Base-by-base conservation (phyloP, 1,140 invertebrate genomes). In the Drosophila leontia region DNA sequence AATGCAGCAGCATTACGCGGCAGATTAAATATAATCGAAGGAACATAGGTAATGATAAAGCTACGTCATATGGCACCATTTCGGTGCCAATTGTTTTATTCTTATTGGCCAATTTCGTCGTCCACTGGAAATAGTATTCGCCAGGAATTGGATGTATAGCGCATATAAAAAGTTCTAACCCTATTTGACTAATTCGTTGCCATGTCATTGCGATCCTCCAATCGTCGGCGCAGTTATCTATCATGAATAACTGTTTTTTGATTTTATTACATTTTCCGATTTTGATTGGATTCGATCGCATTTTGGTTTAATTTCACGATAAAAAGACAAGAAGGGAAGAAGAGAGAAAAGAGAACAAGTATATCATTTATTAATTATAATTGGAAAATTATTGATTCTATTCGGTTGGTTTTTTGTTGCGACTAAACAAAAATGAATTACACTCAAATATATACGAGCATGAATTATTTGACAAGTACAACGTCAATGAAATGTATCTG, bases 181-280 rank as follows among this genome's bases (percentile, higher is more conserved):
- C 94, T 92, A 99, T 98, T 94, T 99, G 98, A 79, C 96, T 95
- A 94, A 98, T 97, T 93, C 98, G 94, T 94, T 98, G 97, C 96
- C 97, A 99, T 65, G 99, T 99, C 96, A 99, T 99, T 76, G 99
- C 99, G 94, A 99, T 99, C 92, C 99, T 95, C 99, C 99, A 99
- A 94, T 99, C 99, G 94, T 99, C 99, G 57, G 99, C 98, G 94
- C 98, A 99, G 95, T 99, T 99, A 95, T 99, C 98, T 94, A 99
- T 99, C 97, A 99, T 98, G 95, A 99, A 99, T 94, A 99, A 95
- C 98, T 99, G 60, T 29, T 17, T 26, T 4, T 0, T 34, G 9
- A 4, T 47, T 26, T 47, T 9, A 44, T 34, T 56, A 41, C 0
- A 9, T 50, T 13, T 34, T 50, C 47, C 17, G 19, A 51, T 61